Base-by-base conservation (phyloP, 2,888 invertebrate species). In the Gymnosoma rotundatum region DNA sequence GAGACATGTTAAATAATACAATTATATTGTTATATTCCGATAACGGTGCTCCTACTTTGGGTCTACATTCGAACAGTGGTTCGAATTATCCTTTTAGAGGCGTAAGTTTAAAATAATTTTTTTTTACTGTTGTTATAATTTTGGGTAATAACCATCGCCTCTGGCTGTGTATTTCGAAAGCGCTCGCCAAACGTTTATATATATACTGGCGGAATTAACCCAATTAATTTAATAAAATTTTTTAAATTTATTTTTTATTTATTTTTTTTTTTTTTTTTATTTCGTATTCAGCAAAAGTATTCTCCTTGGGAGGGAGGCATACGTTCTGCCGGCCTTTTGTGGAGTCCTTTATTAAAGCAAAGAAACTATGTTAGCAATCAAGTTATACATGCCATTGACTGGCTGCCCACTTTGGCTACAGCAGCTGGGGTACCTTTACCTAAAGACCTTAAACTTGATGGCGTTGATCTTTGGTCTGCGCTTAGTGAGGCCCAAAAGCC, bases 271-370 rank as follows among this genome's bases (percentile, higher is more conserved):
- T 9, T 42, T 42, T 25, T 21, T 32, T 48, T 16, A 16, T n/a
- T 36, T 3, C 10, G 8, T 12, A 2, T 42, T 8, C 86, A 94
- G 95, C 93, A 94, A 91, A 98, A 98, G 91, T 93, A 95, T 88
- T 95, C 96, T 0, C 93, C 97, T 0, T 97, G 96, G 94, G 98
- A 98, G 92, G 98, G 98, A 7, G 97, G 94, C 0, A 94, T 97
- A 0, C 93, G 97, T 76, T 96, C 96, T 0, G 95, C 95, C 0
- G 96, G 96, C 0, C 94, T 96, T 56, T 92, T 97, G 52, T 97
- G 96, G 94, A 96, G 95, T 89, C 95, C 96, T 0, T 83, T 93
- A 54, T 89, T 95, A 42, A 90, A 90, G 20, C 85, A 92, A 61
- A 91, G 93, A 1, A 89, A 93, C n/a, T 94, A 94, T 87, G 94